Evolutionary conservation across 1,140 invertebrate genomes (phyloP), one percentile per base, ranked within the genome.

Genomic region (Drosophila ambigua): DNA sequence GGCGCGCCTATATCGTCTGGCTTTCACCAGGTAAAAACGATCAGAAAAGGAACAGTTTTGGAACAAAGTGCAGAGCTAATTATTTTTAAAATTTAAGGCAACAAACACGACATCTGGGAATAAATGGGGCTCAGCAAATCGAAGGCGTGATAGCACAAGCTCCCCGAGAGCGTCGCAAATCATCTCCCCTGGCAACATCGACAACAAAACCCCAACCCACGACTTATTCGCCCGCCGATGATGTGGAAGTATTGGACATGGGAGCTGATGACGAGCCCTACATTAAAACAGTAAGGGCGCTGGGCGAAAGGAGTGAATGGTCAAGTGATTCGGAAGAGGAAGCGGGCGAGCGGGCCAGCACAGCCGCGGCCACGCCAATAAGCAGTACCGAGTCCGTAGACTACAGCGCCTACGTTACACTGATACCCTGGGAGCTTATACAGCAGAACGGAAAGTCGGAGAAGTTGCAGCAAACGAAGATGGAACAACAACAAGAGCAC

Each of bases 71-170:
- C 0, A 50, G 31, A 24, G 2, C 23, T 16, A n/a, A 23, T 31
- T 15, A 20, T 15, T 16, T 48, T 35, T 35, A 28, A 45, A 11
- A 11, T 13, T 13, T 39, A 90, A 95, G 95, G 76, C 95, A 96
- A 88, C 95, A 96, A 92, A 94, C 95, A 79, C 92, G 92, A 49
- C 95, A 96, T 88, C 92, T 96, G 24, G 95, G 95, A 7, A 94
- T 96, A 61, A 91, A 90, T 73, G 90, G 90, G n/a, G 90, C 82
- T 28, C 90, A 91, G 41, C 85, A 91, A 67, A 79, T 90, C 44
- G 71, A 79, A 9, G 90, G 85, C 16, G 67, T 82, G 20, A 61
- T 81, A 13, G 45, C 82, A 4, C 60, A 73, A 13, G 49, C 76
- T 16, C 46, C 92, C 49, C 48, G 93, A 44, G 85, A 90, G 8